Base-by-base conservation (phyloP, 2,888 invertebrate genomes). In the Acrobasis consociella region DNA sequence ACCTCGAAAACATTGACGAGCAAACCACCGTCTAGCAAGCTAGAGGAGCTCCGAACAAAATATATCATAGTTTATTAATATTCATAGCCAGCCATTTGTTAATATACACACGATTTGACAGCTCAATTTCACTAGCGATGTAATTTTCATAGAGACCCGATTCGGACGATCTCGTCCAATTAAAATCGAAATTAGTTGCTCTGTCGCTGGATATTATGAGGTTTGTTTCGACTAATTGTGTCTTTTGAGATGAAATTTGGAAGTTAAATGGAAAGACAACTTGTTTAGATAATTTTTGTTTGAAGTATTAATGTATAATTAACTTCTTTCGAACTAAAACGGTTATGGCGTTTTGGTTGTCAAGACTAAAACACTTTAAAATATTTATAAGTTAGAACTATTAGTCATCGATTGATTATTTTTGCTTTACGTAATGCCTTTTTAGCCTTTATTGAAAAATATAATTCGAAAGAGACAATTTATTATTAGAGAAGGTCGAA, bases 41-140 rank as follows among this genome's bases (percentile, higher is more conserved):
- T 67, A 69, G 68, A 60, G 68, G 76, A 80, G 79, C 76, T 76
- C 72, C 72, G 80, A 72, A 71, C 77, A 76, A 81, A 80, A 72
- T 80, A 81, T 80, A 75, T 72, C 72, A 75, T 74, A 75, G 76
- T 81, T 80, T 86, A 90, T 91, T 90, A 90, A 89, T 91, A 91
- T 91, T 89, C 91, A 91, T 91, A 84, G 86, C 68, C 65, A 73
- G 77, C 83, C 85, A 89, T 91, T 90, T 88, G 84, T 90, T 90
- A 89, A 88, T 89, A 86, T 77, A 83, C 81, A 82, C 82, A 78
- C 76, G 74, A 77, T 49, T 80, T 84, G 91, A 91, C 91, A 91
- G 88, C 85, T 91, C 87, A 89, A 90, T 91, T 87, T 88, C 79
- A 86, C 78, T 76, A 69, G 81, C 81, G 69, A 75, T 83, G 77